phyloP scores from a whole-genome alignment of 2,888 invertebrate species.

The Trisateles emortualis region DNA sequence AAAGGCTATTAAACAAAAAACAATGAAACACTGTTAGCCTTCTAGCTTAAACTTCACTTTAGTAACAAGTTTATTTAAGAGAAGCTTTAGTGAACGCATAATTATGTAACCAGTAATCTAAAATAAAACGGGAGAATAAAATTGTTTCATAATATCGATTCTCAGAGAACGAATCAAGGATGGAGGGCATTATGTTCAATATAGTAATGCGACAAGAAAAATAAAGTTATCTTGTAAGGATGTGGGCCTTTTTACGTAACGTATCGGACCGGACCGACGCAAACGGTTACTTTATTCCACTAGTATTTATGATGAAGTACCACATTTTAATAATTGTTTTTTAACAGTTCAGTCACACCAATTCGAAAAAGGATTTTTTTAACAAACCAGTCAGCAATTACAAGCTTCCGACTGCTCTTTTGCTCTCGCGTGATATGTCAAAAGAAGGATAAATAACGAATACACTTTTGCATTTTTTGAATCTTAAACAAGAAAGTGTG shows the following conservation, averaged over 20 bases:
- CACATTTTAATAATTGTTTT: slow-evolving; percentile 15
- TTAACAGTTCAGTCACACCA: slow-evolving; percentile 13
- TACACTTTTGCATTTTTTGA: too few species aligned
- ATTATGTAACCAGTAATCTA: slow-evolving; percentile 8
- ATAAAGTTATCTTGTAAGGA: slow-evolving; percentile 18
- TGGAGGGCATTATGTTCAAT: slow-evolving; percentile 18
- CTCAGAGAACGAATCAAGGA: slow-evolving; percentile 17
- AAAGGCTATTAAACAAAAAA: background rate
- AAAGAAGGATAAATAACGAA: too few species aligned
- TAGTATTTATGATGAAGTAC: slow-evolving; percentile 32
- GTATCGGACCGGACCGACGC: slow-evolving; percentile 28
- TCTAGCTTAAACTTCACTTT: background rate
- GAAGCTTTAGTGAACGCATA: slow-evolving; percentile 4
- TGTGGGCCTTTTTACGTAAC: slow-evolving; percentile 44
- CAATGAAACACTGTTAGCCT: background rate
- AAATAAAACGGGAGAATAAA: slow-evolving; percentile 3
- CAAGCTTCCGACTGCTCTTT: too few species aligned
- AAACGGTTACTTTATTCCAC: slow-evolving; percentile 29
- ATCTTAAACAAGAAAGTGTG: too few species aligned
- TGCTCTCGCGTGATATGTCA: too few species aligned
- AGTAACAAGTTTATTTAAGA: background rate
- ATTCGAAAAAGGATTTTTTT: background rate
- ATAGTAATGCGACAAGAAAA: background rate
- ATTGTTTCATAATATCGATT: slow-evolving; percentile 20
- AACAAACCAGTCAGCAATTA: too few species aligned